phyloP scores from a whole-genome alignment of 2,888 invertebrate genomes.

The Drosophila fungiperda region DNA sequence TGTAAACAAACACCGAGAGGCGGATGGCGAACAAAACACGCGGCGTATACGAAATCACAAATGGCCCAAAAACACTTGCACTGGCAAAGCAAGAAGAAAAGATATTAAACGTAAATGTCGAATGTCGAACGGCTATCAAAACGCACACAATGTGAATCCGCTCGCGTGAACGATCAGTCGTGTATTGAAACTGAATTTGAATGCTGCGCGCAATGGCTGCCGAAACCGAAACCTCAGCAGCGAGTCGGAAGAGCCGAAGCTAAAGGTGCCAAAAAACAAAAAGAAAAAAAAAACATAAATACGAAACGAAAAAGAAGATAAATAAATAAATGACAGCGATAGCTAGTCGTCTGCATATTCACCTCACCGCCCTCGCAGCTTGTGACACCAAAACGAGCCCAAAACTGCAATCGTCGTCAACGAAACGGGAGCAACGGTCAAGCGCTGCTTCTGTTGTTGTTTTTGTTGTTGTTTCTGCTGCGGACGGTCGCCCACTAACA shows the following conservation, averaged over 20 bases:
- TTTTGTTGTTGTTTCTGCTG: not conserved
- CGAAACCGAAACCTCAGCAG: constrained; percentile 37
- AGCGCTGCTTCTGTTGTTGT: constrained; percentile 19
- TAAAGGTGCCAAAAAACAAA: constrained; percentile 61
- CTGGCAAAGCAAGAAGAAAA: constrained; percentile 18
- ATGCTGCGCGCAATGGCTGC: constrained; percentile 54
- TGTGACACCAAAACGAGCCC: constrained; percentile 72
- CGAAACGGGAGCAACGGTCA: constrained; percentile 70
- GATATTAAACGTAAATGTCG: constrained; percentile 16
- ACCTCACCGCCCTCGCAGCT: constrained; percentile 41
- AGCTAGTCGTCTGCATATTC: constrained; percentile 6
- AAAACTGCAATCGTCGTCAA: constrained; percentile 68
- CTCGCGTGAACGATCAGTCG: constrained; percentile 75
- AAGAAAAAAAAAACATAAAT: constrained; percentile 27
- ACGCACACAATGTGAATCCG: constrained; percentile 56
- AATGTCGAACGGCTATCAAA: constrained; percentile 29
- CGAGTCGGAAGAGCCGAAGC: constrained; percentile 70
- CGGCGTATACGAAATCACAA: constrained; percentile 66
- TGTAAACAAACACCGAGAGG: constrained; percentile 26
- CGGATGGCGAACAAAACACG: constrained; percentile 6
- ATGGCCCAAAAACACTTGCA: constrained; percentile 4
- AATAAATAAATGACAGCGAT: constrained; percentile 34
- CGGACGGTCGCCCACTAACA: constrained; percentile 22
- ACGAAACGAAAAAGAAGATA: constrained; percentile 13
- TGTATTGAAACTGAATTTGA: constrained; percentile 72